Evolutionary conservation across 2,888 invertebrate genomes (phyloP), one percentile per base, ranked within the genome.

Genomic region (Ectemnius lituratus): DNA sequence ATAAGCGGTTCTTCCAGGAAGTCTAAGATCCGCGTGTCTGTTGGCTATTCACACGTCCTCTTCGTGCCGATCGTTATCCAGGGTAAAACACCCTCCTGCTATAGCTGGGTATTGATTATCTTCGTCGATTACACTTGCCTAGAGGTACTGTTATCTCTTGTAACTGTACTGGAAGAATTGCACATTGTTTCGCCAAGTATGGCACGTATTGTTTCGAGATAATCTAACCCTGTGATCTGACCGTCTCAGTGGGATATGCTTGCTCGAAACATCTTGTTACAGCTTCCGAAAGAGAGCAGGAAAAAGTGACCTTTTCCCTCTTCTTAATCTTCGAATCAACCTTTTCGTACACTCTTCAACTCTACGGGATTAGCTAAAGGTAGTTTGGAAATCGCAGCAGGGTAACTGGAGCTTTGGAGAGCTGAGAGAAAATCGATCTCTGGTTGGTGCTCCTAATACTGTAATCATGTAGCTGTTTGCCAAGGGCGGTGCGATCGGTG

Each of bases 1-100:
- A 79, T 75, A 78, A 78, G 72, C 73, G 73, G 37, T 45, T 56
- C 62, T 75, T 75, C 70, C 58, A 67, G 62, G 77, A 77, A 76
- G 62, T 49, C 16, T 20, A 14, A 8, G 20, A 52, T 23, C 57
- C 60, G 61, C 14, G 62, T n/a, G 56, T 63, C 47, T 60, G 62
- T 27, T 37, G 45, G 61, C 75, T 76, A 75, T 76, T 76, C 76
- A 76, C 45, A n/a, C 57, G 52, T 52, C 52, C 46, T 65, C 69
- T 72, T 67, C 56, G 49, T 61, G 56, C 52, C 71, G 67, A 74
- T 69, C 59, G 13, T 73, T 81, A 80, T 78, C 73, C 61, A 18
- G 13, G 58, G 57, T 52, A 14, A 16, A 56, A 46, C 61, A 61
- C 47, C 28, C 28, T 61, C 57, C 57, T 70, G 78, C 80, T 78